Conservation (phyloP, 2,888 invertebrate genomes). For the Chrysomela aeneicollis region DNA sequence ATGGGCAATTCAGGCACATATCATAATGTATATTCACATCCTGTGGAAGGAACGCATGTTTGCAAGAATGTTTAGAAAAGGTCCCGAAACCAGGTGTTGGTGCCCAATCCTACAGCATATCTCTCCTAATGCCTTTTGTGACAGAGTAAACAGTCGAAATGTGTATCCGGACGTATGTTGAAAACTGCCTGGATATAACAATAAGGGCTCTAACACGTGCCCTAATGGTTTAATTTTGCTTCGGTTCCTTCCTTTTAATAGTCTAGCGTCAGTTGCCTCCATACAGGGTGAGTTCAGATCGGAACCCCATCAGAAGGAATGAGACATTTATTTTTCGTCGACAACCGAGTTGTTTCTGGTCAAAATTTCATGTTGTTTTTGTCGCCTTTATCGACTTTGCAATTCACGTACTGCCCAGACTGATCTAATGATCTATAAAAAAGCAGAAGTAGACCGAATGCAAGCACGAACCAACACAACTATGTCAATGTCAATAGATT, state of each 20-base stretch:
- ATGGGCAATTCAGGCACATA: no score
- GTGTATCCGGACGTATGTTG: slow-evolving; percentile 28
- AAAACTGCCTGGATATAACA: slow-evolving; percentile 22
- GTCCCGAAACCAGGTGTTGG: background rate
- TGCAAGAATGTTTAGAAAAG: background rate
- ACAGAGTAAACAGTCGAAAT: slow-evolving; percentile 28
- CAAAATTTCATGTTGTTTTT: no score
- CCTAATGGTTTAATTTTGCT: slow-evolving; percentile 5
- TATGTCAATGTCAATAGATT: slow-evolving; percentile 18
- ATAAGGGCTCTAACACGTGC: slow-evolving; percentile 29
- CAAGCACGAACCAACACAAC: slow-evolving; percentile 4
- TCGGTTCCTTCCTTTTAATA: background rate
- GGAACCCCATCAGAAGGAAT: background rate
- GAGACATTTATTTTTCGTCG: no score
- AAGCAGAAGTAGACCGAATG: slow-evolving; percentile 13
- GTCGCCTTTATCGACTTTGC: background rate
- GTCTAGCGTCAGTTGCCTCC: background rate
- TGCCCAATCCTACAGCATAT: background rate
- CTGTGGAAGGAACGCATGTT: background rate
- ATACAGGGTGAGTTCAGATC: background rate
- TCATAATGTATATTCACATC: background rate
- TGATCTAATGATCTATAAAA: slow-evolving; percentile 2
- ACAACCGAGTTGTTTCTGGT: no score
- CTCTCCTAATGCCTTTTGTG: background rate
- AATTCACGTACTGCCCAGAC: slow-evolving; percentile 10